Percentiles rank a stretch among this genome's conserved stretches.
phyloP scores from a whole-genome alignment of 2,888 invertebrate genomes.

The Caenorhabditis afra region DNA sequence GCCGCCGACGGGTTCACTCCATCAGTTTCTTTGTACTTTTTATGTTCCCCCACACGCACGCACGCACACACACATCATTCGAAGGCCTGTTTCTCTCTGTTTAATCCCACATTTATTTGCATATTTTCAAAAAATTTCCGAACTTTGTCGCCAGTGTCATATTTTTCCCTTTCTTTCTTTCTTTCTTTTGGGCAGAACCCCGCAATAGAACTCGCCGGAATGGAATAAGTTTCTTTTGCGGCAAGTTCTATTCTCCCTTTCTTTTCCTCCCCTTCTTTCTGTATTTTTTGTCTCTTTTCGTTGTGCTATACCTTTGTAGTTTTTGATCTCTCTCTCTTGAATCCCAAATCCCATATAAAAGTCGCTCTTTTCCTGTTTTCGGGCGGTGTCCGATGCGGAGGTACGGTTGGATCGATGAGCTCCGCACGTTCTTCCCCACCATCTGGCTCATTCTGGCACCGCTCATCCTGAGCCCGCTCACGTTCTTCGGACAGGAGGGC shows the following conservation, averaged over 20 bases:
- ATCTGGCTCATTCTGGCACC: conserved; percentile 68
- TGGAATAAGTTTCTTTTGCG: no score
- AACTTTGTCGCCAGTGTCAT: conserved; percentile 22
- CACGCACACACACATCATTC: no score
- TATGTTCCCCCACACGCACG: not conserved
- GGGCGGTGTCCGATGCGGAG: not conserved
- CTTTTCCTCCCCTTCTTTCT: conserved; percentile 6
- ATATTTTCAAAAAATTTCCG: conserved; percentile 26
- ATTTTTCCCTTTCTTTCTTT: conserved; percentile 7
- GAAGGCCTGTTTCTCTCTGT: not conserved
- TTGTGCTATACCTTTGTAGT: conserved; percentile 19
- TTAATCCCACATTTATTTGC: conserved; percentile 34
- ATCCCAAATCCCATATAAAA: no score
- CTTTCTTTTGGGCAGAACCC: not conserved
- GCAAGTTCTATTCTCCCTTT: conserved; percentile 14
- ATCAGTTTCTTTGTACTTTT: not conserved
- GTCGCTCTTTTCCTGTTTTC: not conserved
- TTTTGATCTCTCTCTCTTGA: not conserved
- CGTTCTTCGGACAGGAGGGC: conserved; percentile 52
- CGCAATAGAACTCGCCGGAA: no score
- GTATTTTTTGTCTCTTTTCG: not conserved
- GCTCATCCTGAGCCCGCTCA: conserved; percentile 60
- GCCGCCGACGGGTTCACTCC: conserved; percentile 1
- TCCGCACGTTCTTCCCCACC: conserved; percentile 62
- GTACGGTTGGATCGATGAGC: conserved; percentile 41